Evolutionary conservation across 2,113 vertebrate genomes (phyloP).

Genomic region (Peromyscus maniculatus): DNA sequence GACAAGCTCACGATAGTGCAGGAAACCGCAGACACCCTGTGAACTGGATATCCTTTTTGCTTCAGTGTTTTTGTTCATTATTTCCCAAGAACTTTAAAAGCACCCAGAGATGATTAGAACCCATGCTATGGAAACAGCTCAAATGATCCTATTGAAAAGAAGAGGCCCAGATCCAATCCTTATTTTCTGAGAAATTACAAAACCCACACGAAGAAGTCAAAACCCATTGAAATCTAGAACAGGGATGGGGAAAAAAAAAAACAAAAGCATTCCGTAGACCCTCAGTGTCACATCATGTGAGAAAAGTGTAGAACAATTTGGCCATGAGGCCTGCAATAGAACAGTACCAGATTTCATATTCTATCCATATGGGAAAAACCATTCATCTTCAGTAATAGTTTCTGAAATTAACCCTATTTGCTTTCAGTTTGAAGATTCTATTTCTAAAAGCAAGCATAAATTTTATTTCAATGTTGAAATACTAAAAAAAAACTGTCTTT

Average conservation of each 20-base stretch:
- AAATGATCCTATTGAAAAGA: not conserved
- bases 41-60: not conserved
- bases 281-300: not conserved
- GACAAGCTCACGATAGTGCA: not conserved
- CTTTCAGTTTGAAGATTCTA: slow-evolving; percentile 53
- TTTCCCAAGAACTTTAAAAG: not conserved
- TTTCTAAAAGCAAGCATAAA: slow-evolving; percentile 53
- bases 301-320: slow-evolving; percentile 45
- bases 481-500: slow-evolving; percentile 63
- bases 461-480: slow-evolving; percentile 61
- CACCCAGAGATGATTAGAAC: not conserved
- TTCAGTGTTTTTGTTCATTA: not conserved
- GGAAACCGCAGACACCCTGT: not conserved
- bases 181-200: slow-evolving; percentile 55
- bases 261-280: not conserved
- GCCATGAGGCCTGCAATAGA: slow-evolving; percentile 15
- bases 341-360: not conserved
- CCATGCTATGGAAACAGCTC: not conserved
- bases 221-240: slow-evolving; percentile 20
- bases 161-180: not conserved
- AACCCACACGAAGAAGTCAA: slow-evolving; percentile 43
- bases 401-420: slow-evolving; percentile 58
- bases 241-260: not conserved
- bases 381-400: slow-evolving; percentile 25
- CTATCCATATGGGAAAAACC: slow-evolving; percentile 7